Evolutionary conservation across 2,113 vertebrate genomes (phyloP).

Genomic region (Sapayoa aenigma): DNA sequence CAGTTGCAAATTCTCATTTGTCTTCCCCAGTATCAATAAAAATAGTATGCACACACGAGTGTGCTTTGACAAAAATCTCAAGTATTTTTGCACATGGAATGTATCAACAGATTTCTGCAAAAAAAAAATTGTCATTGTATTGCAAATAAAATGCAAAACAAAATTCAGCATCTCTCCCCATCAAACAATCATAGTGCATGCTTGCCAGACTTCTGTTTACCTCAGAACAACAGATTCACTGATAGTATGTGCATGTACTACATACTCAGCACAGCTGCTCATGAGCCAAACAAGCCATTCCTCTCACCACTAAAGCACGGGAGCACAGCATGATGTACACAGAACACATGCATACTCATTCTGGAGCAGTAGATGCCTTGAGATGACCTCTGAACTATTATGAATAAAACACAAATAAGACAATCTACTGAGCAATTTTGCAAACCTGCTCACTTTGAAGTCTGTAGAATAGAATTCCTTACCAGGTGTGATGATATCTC

Average conservation of each 20-base stretch:
- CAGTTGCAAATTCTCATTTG: background rate
- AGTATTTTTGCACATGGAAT: constrained; percentile 32
- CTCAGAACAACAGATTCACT: background rate
- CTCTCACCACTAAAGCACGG: constrained; percentile 3
- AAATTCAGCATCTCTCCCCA: constrained; percentile 20
- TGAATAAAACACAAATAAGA: constrained; percentile 37
- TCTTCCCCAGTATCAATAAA: background rate
- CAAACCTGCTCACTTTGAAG: background rate
- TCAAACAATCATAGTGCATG: background rate
- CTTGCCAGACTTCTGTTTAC: background rate
- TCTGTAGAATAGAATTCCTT: constrained; percentile 1
- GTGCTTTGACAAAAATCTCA: constrained; percentile 41
- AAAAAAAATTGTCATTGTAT: background rate
- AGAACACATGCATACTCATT: constrained; percentile 40
- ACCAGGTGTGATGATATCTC: background rate
- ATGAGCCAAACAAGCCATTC: constrained; percentile 14
- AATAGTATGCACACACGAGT: background rate
- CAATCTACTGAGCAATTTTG: constrained; percentile 17
- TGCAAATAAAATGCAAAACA: constrained; percentile 35
- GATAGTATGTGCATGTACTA: background rate
- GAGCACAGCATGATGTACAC: background rate
- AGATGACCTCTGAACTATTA: constrained; percentile 37
- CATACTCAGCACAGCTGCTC: background rate
- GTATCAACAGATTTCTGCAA: constrained; percentile 13
- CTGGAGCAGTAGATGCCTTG: constrained; percentile 19